Base-by-base conservation (phyloP, 2,888 invertebrate species). In the Pyrocoelia pectoralis region DNA sequence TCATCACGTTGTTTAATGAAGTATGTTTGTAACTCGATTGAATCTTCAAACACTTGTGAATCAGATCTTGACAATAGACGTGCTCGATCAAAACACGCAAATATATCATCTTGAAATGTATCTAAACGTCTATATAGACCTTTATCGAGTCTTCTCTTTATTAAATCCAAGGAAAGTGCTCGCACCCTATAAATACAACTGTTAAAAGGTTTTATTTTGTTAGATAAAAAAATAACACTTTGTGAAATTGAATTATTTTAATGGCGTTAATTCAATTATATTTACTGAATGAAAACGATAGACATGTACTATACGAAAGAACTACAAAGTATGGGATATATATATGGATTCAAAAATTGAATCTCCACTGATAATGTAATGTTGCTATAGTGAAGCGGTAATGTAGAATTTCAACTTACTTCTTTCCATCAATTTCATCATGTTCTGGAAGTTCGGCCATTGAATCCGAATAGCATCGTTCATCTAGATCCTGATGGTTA, bases 401-500 rank as follows among this genome's bases (percentile, higher is more conserved):
- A n/a, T n/a, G n/a, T n/a, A n/a, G n/a, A n/a, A n/a, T n/a, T n/a
- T n/a, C n/a, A n/a, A n/a, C 82, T 78, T 81, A 89, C 89, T 85
- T 89, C 80, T 83, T 86, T 14, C 86, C 88, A 72, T 89, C 88
- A 17, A 87, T 72, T 70, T 91, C 92, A 77, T 95, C 95, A 77
- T 93, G 92, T 74, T 97, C 96, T 0, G 95, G 92, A 17, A 97
- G 81, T 77, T 98, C 98, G 0, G 94, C 92, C 88, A 98, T 90
- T 1, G 97, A 96, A 83, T 98, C 98, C 1, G 96, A 95, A 81
- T 93, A 97, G 77, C 97, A 98, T 61, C 98, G 88, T 48, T 98
- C 98, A 80, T 98, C 97, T 73, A 95, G 94, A 78, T 98, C 98
- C 82, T 97, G 95, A 79, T 97, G 95, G 79, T 97, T 98, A 80